phyloP scores from a whole-genome alignment of 2,797 vertebrate species.

The Sebastes cheni region DNA sequence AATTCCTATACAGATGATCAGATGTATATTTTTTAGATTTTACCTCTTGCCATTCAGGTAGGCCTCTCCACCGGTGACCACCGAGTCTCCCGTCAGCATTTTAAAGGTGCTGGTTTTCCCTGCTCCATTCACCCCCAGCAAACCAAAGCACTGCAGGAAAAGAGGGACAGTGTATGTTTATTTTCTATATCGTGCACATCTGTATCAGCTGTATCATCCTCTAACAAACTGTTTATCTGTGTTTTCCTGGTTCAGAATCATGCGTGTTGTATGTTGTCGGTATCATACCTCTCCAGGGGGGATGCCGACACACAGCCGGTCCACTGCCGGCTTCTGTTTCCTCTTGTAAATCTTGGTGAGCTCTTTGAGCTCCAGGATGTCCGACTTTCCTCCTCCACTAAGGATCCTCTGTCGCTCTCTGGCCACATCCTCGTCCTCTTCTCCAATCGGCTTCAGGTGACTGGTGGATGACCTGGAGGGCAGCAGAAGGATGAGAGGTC shows the following conservation, averaged over 20 bases:
- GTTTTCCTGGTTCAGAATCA: not conserved
- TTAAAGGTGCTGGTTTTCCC: conserved; percentile 98
- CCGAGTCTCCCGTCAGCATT: conserved; percentile 94
- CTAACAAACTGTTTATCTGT: not conserved
- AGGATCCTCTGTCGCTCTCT: conserved; percentile 95
- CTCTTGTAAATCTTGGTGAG: conserved; percentile 97
- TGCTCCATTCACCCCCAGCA: conserved; percentile 96
- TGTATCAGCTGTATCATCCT: not conserved
- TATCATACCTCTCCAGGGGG: conserved; percentile 92
- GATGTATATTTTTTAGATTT: not conserved
- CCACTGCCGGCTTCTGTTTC: conserved; percentile 96
- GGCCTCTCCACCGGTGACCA: conserved; percentile 90
- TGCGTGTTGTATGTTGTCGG: not conserved
- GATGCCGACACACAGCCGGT: conserved; percentile 95
- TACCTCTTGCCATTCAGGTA: conserved; percentile 95
- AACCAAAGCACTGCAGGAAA: conserved; percentile 90
- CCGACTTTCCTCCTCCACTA: conserved; percentile 89
- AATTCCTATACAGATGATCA: not conserved
- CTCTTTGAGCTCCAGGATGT: conserved; percentile 94
- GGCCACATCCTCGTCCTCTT: conserved; percentile 97
- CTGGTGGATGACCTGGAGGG: conserved; percentile 84
- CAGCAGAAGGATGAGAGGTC: not conserved
- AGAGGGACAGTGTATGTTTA: not conserved
- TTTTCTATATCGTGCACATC: not conserved
- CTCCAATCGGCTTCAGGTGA: conserved; percentile 90